Base-by-base conservation (phyloP, 2,113 vertebrate species). In the Onychostruthus taczanowskii region DNA sequence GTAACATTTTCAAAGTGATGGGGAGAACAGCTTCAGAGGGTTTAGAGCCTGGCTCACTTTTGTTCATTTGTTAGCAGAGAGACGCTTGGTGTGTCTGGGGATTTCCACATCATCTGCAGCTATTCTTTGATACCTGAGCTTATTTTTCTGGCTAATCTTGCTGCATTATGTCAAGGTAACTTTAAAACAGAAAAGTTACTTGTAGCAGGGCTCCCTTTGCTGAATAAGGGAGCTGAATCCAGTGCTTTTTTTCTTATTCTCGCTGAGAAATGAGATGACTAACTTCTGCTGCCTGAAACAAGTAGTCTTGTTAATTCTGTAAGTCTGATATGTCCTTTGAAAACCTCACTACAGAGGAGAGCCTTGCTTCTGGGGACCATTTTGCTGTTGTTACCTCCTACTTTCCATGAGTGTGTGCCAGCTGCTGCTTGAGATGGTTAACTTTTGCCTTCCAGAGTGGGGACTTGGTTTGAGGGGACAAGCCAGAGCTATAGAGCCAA, bases 1-100 rank as follows among this genome's bases (percentile, higher is more conserved):
- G 50, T 86, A 19, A 19, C 39, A 33, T 69, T 94, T 90, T 91
- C 39, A 89, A 82, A 95, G 44, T 5, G 77, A 94, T 72, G 28
- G 24, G 22, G 81, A 91, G 56, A 95, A 79, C 19, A 93, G 67
- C 68, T 94, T 87, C 46, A 70, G 76, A 68, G 49, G 49, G 8
- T 91, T 96, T 49, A 94, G 56, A 89, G 56, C 76, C 58, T 17
- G 3, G 26, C 68, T 97, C 10, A 10, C 11, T 78, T 96, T 86
- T 58, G 23, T 75, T 70, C 20, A 7, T 78, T 84, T 75, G 41
- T 94, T 91, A 68, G 35, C 28, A 33, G 46, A 37, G 47, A 72
- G 24, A 44, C 43, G 26, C 22, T 87, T 77, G 26, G 24, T 76
- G 35, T 80, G 35, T n/a, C 30, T 84, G 61, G 66, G 1, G 23